Evolutionary conservation across 2,797 vertebrate species (phyloP).

Genomic region (Selene dorsalis): DNA sequence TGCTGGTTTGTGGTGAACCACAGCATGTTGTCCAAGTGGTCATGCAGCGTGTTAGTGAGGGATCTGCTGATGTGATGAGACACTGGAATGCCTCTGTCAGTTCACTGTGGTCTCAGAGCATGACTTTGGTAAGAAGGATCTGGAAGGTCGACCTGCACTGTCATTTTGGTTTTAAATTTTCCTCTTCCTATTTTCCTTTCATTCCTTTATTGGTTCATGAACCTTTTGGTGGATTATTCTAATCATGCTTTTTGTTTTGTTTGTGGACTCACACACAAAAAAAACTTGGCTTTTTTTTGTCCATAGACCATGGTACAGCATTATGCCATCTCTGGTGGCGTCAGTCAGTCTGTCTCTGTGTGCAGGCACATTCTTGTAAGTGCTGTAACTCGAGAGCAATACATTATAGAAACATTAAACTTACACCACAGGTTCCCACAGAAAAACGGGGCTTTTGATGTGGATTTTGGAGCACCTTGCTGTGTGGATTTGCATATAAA

Average conservation of each 20-base stretch:
- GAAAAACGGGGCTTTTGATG: constrained; percentile 26
- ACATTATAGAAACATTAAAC: constrained; percentile 16
- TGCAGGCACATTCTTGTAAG: constrained; percentile 31
- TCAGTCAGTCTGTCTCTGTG: constrained; percentile 54
- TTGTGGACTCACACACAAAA: background rate
- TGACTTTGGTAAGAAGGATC: constrained; percentile 31
- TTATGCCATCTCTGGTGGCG: constrained; percentile 23
- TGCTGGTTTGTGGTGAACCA: constrained; percentile 52
- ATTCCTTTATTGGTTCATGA: constrained; percentile 10
- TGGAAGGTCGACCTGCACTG: constrained; percentile 31
- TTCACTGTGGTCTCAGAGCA: constrained; percentile 39
- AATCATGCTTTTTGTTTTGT: constrained; percentile 10
- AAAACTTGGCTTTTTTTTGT: background rate
- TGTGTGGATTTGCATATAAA: constrained; percentile 32
- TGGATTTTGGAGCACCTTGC: constrained; percentile 19
- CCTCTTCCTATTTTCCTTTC: background rate
- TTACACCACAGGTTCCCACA: constrained; percentile 15
- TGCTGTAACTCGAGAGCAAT: constrained; percentile 33
- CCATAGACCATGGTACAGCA: background rate
- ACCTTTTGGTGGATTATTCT: constrained; percentile 11
- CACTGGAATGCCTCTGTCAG: constrained; percentile 62
- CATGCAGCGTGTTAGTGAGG: constrained; percentile 45
- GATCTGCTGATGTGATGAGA: constrained; percentile 63
- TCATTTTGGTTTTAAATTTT: constrained; percentile 17
- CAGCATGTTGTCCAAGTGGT: constrained; percentile 50